Evolutionary conservation across 1,140 invertebrate species (phyloP).

Genomic region (Lepidurus packardi): DNA sequence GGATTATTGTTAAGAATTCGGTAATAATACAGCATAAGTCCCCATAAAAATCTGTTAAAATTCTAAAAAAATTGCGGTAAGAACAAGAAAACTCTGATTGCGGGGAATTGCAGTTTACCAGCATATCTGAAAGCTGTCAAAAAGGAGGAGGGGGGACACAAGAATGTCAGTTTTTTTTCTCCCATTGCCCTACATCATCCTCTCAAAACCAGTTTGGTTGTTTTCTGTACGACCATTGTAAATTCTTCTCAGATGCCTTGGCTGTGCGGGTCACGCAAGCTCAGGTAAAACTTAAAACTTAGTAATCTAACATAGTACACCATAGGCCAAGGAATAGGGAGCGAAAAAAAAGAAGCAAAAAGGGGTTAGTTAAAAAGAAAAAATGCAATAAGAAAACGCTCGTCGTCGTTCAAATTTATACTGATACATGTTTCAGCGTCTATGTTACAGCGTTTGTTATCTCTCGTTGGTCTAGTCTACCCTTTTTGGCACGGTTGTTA

Average conservation of each 20-base stretch:
- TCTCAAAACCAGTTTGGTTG: conserved; percentile 7
- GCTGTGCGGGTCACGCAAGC: background rate
- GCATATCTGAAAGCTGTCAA: too few species aligned
- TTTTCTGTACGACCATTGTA: background rate
- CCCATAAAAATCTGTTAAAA: background rate
- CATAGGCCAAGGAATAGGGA: background rate
- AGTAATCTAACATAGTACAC: background rate
- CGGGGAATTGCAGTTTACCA: too few species aligned
- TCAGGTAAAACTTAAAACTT: background rate
- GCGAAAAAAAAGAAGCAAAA: background rate
- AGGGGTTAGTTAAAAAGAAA: background rate
- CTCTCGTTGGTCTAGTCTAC: background rate
- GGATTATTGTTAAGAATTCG: too few species aligned
- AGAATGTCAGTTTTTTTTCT: background rate
- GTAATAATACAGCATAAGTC: too few species aligned
- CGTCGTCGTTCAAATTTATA: background rate
- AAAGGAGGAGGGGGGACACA: background rate
- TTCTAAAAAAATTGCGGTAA: background rate
- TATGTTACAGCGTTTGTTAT: background rate
- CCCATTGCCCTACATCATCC: background rate
- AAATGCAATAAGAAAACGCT: too few species aligned
- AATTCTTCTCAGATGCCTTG: background rate
- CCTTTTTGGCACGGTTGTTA: background rate
- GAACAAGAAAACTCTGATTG: too few species aligned
- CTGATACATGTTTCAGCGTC: background rate